Evolutionary conservation across 2,797 vertebrate species (phyloP).

Genomic region (Etheostoma perlongum): DNA sequence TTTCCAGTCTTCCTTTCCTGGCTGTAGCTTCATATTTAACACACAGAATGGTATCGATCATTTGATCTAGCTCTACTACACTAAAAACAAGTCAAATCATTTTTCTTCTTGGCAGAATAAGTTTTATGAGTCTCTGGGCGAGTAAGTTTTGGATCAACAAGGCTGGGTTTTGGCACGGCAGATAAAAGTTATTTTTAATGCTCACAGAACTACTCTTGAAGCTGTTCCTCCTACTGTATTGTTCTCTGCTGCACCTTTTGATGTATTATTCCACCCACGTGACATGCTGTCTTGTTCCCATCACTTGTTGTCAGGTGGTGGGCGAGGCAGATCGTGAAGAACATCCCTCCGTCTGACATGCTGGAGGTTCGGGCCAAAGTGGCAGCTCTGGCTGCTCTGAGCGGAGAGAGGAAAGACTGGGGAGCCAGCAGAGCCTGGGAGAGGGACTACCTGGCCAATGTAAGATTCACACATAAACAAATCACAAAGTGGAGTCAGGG

Average conservation of each 20-base stretch:
- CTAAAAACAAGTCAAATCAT: background rate
- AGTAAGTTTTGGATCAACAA: background rate
- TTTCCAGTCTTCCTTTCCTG: background rate
- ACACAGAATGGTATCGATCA: background rate
- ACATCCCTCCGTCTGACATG: conserved; percentile 94
- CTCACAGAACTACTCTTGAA: conserved; percentile 6
- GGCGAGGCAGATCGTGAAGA: conserved; percentile 92
- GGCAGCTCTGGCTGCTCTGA: conserved; percentile 86
- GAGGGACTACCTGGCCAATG: conserved; percentile 90
- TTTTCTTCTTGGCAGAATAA: background rate
- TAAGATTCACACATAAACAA: conserved; percentile 74
- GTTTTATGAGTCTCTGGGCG: background rate
- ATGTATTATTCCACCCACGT: conserved; percentile 31
- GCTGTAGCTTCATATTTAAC: background rate
- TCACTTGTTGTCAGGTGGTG: conserved; percentile 88
- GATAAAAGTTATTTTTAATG: conserved; percentile 34
- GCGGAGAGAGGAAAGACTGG: conserved; percentile 87
- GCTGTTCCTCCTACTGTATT: conserved; percentile 24
- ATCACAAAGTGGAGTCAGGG: background rate
- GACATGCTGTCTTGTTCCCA: background rate
- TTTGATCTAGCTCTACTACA: background rate
- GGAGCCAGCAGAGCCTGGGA: conserved; percentile 88
- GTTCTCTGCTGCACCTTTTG: conserved; percentile 33
- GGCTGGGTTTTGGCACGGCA: conserved; percentile 11
- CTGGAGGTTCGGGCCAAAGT: conserved; percentile 92